These are phyloP conservation scores for Microcebus murinus DNA, from an alignment of 2,113 vertebrate genomes.

Conservation along the genomic window DNA sequence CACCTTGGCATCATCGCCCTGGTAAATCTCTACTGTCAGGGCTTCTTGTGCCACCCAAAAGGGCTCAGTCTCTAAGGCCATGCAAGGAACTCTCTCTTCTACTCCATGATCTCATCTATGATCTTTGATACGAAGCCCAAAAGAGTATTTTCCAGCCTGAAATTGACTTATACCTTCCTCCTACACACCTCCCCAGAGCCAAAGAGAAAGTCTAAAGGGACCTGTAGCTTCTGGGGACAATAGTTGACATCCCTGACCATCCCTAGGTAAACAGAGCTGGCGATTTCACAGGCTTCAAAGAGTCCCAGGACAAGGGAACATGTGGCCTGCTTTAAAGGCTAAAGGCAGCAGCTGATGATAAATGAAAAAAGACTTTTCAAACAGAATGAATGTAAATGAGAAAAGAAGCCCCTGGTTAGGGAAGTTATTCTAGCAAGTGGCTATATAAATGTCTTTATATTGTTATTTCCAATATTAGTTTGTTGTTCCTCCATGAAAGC, in stretches of 20 bases:
- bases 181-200: neutral
- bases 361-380: conserved; percentile 61
- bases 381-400: conserved; percentile 76
- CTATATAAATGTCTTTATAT: conserved; percentile 90
- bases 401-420: conserved; percentile 80
- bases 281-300: neutral
- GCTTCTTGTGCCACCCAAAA: neutral
- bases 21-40: neutral
- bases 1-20: neutral
- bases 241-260: neutral
- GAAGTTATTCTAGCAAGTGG: conserved; percentile 86
- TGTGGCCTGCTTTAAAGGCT: conserved; percentile 7
- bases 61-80: neutral
- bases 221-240: neutral
- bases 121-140: neutral
- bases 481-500: conserved; percentile 91
- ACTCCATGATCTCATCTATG: neutral
- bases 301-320: neutral
- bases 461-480: conserved; percentile 92
- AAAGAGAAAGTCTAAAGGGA: neutral
- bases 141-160: neutral
- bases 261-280: neutral
- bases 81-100: neutral
- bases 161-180: neutral
- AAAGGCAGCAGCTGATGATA: neutral